These are phyloP conservation scores for Wasmannia auropunctata DNA, from an alignment of 1,140 invertebrate genomes.

Conservation along the genomic window DNA sequence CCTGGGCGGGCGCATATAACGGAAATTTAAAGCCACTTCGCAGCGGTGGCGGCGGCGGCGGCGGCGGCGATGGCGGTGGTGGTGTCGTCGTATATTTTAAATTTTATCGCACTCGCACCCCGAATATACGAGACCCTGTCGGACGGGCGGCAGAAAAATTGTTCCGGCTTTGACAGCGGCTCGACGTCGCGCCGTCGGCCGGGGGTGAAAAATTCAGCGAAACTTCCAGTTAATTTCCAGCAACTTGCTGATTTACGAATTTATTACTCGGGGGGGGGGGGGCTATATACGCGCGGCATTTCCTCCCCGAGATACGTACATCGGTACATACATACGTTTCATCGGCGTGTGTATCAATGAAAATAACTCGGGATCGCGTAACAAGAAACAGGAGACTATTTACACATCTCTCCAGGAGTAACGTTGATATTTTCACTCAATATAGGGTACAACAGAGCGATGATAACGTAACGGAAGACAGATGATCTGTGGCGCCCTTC, in stretches of 20 bases:
- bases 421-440: constrained; percentile 49
- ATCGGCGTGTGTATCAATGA: background rate
- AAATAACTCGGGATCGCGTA: background rate
- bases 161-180: constrained; percentile 64
- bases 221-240: constrained; percentile 51
- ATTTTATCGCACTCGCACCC: constrained; percentile 73
- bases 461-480: constrained; percentile 68
- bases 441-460: constrained; percentile 57
- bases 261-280: constrained; percentile 30
- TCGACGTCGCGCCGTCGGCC: constrained; percentile 23
- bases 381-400: constrained; percentile 20
- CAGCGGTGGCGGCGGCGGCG: constrained; percentile 44
- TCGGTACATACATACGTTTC: too few species aligned
- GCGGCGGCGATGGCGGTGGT: constrained; percentile 48
- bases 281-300: too few species aligned
- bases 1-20: constrained; percentile 74
- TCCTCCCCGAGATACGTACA: background rate
- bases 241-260: constrained; percentile 48
- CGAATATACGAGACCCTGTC: constrained; percentile 55
- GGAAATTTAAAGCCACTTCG: constrained; percentile 79
- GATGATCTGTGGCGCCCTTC: constrained; percentile 71
- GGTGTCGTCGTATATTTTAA: constrained; percentile 77
- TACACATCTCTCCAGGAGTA: constrained; percentile 13
- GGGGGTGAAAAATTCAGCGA: constrained; percentile 55
- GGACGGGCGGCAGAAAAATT: constrained; percentile 66